phyloP scores from a whole-genome alignment of 2,797 vertebrate genomes.

The Anableps anableps region DNA sequence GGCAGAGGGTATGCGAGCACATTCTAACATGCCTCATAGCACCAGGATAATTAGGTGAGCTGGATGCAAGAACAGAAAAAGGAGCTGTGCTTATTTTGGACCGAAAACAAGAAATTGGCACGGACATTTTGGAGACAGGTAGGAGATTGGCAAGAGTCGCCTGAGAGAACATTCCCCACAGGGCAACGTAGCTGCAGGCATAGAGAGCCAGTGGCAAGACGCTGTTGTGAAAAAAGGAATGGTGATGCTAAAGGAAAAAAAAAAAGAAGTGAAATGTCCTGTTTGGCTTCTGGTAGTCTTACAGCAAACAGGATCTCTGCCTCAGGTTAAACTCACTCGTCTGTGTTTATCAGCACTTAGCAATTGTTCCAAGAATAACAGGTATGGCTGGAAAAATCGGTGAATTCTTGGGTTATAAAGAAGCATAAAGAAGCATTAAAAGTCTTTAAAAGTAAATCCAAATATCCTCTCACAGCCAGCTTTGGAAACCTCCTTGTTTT shows the following conservation, averaged over 20 bases:
- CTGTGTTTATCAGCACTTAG: constrained; percentile 45
- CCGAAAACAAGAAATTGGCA: constrained; percentile 61
- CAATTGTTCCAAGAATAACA: constrained; percentile 8
- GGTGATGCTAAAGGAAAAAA: constrained; percentile 41
- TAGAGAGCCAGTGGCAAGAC: constrained; percentile 53
- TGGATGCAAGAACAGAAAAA: constrained; percentile 52
- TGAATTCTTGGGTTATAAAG: background rate
- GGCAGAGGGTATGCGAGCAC: constrained; percentile 61
- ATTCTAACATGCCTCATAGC: constrained; percentile 79
- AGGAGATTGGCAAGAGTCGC: constrained; percentile 70
- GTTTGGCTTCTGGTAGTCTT: constrained; percentile 54
- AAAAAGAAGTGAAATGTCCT: constrained; percentile 29
- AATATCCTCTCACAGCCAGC: background rate
- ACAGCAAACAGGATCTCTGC: constrained; percentile 54
- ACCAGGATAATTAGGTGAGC: constrained; percentile 79
- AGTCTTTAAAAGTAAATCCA: background rate
- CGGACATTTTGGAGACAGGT: constrained; percentile 64
- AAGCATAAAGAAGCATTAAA: background rate
- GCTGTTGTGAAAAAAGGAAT: constrained; percentile 44
- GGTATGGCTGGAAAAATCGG: background rate
- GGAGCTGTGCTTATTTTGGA: constrained; percentile 49
- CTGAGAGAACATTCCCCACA: constrained; percentile 66
- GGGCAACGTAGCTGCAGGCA: constrained; percentile 75
- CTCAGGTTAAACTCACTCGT: constrained; percentile 49
- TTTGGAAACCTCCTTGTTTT: background rate